These are phyloP conservation scores for Himalopsyche japonica DNA, from an alignment of 2,888 invertebrate species.

Conservation along the genomic window DNA sequence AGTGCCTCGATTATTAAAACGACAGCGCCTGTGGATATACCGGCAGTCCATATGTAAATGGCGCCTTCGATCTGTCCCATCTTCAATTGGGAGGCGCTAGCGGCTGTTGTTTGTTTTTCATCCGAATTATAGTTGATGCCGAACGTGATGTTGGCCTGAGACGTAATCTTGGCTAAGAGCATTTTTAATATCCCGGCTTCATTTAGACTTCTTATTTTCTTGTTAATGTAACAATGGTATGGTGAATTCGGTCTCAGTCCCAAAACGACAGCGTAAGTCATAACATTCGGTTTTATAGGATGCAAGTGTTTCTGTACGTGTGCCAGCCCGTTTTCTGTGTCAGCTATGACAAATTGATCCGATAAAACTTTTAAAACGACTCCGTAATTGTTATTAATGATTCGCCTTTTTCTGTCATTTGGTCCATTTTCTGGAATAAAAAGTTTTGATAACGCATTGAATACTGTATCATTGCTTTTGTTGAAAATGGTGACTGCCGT, in stretches of 20 bases:
- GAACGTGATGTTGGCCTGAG: neutral
- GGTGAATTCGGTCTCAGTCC: conserved; percentile 15
- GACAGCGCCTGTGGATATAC: neutral
- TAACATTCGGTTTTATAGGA: neutral
- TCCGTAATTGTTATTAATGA: neutral
- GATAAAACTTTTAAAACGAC: conserved; percentile 12
- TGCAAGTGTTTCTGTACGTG: conserved; percentile 9
- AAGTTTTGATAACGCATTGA: neutral
- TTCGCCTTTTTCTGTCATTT: neutral
- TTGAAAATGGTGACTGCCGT: neutral
- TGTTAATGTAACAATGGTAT: conserved; percentile 14
- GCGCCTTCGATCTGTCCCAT: conserved; percentile 9
- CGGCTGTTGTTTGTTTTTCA: neutral
- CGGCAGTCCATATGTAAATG: neutral
- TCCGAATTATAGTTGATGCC: neutral
- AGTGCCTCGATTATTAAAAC: neutral
- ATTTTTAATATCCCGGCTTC: conserved; percentile 19
- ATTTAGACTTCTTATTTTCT: conserved; percentile 8
- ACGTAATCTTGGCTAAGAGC: neutral
- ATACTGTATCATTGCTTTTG: conserved; percentile 1
- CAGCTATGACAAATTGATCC: conserved; percentile 6
- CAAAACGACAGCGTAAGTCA: conserved; percentile 12
- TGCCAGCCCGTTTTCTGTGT: neutral
- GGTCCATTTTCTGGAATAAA: neutral
- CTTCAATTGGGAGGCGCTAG: neutral